A percentile compares a stretch with the other conserved stretches of the same genome.
These are phyloP conservation scores for Epinephelus lanceolatus DNA, from an alignment of 2,113 vertebrate species.

Conservation along the genomic window DNA sequence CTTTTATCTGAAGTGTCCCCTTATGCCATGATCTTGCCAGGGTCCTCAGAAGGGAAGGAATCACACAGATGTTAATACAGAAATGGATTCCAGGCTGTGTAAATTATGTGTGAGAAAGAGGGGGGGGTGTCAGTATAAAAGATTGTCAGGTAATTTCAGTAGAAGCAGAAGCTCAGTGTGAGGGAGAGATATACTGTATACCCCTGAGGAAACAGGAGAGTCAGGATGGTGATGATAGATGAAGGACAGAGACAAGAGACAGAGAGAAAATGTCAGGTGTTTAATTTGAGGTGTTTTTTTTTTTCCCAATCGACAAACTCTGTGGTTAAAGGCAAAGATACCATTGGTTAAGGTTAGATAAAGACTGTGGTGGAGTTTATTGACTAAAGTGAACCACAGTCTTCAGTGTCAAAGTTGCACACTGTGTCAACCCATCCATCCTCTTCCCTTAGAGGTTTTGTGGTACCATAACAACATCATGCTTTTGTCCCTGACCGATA, in stretches of 20 bases:
- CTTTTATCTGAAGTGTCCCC: not conserved
- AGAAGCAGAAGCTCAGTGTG: not conserved
- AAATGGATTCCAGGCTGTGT: not conserved
- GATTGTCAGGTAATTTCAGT: conserved; percentile 4
- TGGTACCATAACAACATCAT: not conserved
- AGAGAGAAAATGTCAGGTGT: not conserved
- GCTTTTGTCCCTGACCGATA: not conserved
- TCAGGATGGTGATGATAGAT: not conserved
- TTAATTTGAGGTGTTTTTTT: not conserved
- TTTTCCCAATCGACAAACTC: too few relatives aligned
- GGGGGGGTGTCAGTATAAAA: not conserved
- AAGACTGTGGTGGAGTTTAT: not conserved
- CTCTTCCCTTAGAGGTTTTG: not conserved
- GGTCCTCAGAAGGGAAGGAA: not conserved
- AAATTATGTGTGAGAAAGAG: not conserved
- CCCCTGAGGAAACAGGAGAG: not conserved
- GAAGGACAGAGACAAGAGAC: not conserved
- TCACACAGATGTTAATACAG: not conserved
- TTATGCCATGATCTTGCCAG: accelerated
- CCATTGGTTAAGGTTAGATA: too few relatives aligned
- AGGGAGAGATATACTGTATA: not conserved
- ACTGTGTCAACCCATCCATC: not conserved
- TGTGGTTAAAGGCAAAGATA: too few relatives aligned
- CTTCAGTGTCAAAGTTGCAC: not conserved
- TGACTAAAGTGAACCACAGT: not conserved